Conservation (phyloP, 1,140 invertebrate species). For the Solen grandis region DNA sequence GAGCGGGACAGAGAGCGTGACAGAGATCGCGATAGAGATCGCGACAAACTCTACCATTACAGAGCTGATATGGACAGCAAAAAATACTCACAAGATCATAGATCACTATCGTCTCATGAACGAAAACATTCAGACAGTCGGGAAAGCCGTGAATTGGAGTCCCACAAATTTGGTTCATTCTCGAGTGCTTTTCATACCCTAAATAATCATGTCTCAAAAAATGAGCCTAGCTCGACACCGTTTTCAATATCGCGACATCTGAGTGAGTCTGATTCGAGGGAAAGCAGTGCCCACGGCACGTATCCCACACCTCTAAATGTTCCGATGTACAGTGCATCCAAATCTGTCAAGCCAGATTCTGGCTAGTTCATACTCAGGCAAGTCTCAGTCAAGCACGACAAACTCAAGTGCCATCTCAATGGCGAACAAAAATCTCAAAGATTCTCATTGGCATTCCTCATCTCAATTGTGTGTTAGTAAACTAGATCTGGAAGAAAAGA, state of each 20-base stretch:
- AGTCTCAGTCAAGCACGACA: too few species aligned
- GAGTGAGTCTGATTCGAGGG: not conserved
- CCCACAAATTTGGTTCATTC: conserved; percentile 3
- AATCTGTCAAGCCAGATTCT: not conserved
- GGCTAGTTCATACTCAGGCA: not conserved
- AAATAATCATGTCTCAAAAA: conserved; percentile 29
- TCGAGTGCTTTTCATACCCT: conserved; percentile 45
- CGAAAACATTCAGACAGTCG: not conserved
- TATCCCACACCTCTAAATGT: conserved; percentile 40
- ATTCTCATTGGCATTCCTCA: not conserved
- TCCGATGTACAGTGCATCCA: conserved; percentile 32
- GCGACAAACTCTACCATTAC: not conserved
- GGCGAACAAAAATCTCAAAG: not conserved
- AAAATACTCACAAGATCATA: not conserved
- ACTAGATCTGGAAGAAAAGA: conserved; percentile 68
- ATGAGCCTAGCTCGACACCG: conserved; percentile 6
- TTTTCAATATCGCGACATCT: not conserved
- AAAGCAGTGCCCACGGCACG: not conserved
- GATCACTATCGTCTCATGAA: not conserved
- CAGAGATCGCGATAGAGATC: not conserved
- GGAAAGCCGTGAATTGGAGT: not conserved
- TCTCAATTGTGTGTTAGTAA: conserved; percentile 57
- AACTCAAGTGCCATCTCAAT: not conserved
- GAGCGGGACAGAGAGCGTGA: not conserved
- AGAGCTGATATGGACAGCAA: not conserved